Evolutionary conservation across 1,140 invertebrate genomes (phyloP), one percentile per base, ranked within the genome.

Genomic region (Lucilia sericata): DNA sequence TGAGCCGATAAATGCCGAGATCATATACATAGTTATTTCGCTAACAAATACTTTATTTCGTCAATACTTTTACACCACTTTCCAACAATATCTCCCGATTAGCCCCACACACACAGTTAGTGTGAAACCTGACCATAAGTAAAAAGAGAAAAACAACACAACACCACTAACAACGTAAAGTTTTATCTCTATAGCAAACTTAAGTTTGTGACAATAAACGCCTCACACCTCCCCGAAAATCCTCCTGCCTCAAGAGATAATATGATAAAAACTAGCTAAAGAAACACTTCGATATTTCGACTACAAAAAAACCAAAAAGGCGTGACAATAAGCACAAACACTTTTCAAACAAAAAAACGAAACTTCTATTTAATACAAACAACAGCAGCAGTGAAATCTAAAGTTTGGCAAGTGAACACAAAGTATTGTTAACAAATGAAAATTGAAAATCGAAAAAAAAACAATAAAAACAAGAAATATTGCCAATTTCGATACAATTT

Each of bases 251-350:
- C 25, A 30, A 30, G 25, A 80, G 19, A 21, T 19, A 80, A 49
- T 42, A 78, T 2, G 17, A 78, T 1, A 17, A 19, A 78, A 76
- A 4, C n/a, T 25, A 80, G 7, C 49, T 21, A 9, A 12, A 19
- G 42, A 80, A 49, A 70, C 65, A 70, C 65, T 70, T n/a, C 5
- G n/a, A 21, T 65, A 2, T 21, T 70, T 70, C 21, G 19, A 12
- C 65, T 70, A 70, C 65, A 70, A 70, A 21, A 19, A 19, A 30
- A 30, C n/a, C n/a, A 12, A 80, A 80, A 80, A 80, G 76, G 76
- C 76, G 76, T 80, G 76, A 80, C 76, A 80, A 80, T 19, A 49
- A 49, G 12, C n/a, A 30, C 74, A 80, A 80, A 80, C 76, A 80
- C 42, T 80, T 80, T 80, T 19, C 5, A 51, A 25, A 51, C 42